Percentiles rank a stretch among this genome's conserved stretches.
Conservation (phyloP, 2,888 invertebrate genomes). For the Athalia rosae region DNA sequence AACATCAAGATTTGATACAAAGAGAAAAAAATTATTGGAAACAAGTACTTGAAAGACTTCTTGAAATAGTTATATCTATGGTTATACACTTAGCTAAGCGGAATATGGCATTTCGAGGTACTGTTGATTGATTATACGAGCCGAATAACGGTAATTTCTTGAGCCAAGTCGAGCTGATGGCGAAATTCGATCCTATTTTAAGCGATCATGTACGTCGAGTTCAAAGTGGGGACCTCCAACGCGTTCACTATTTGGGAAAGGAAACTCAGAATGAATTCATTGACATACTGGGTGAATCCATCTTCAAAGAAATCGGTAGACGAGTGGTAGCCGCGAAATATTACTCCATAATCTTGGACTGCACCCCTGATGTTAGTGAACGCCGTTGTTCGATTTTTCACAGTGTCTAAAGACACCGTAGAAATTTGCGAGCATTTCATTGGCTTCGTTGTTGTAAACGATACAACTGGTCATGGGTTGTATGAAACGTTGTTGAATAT, state of each 20-base stretch:
- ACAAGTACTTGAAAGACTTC: constrained; percentile 49
- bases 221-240: constrained; percentile 30
- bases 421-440: constrained; percentile 48
- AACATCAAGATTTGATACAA: constrained; percentile 42
- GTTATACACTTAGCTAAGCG: constrained; percentile 48
- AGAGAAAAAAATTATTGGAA: constrained; percentile 49
- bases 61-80: constrained; percentile 49
- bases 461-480: constrained; percentile 42
- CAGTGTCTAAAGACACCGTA: constrained; percentile 44
- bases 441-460: constrained; percentile 41
- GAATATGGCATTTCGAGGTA: constrained; percentile 52
- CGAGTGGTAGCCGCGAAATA: constrained; percentile 48
- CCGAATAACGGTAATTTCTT: constrained; percentile 54
- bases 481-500: constrained; percentile 43
- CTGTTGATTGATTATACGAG: constrained; percentile 47
- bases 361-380: constrained; percentile 52
- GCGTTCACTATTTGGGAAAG: constrained; percentile 46
- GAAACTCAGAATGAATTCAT: constrained; percentile 47
- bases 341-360: constrained; percentile 52
- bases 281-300: constrained; percentile 44
- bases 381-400: constrained; percentile 48
- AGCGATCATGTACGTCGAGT: constrained; percentile 40
- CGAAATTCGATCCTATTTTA: constrained; percentile 47
- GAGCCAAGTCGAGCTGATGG: constrained; percentile 48
- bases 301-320: constrained; percentile 42